Conservation (phyloP, 2,797 vertebrate species). For the Clamator glandarius region DNA sequence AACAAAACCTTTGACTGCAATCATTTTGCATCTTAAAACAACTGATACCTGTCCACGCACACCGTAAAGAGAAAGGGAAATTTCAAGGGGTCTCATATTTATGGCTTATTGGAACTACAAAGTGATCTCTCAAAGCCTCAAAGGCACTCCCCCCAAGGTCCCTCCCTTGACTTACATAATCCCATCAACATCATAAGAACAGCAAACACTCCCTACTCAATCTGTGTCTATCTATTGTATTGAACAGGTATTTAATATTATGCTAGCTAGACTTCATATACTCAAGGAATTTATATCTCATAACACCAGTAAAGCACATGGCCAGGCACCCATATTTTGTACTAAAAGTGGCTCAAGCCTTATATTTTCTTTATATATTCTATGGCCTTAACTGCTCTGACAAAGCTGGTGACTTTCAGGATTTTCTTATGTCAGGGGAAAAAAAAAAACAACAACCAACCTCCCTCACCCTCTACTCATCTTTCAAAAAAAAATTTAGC, state of each 20-base stretch:
- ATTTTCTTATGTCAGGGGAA: neutral
- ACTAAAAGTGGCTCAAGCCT: neutral
- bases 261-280: neutral
- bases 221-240: neutral
- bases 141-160: neutral
- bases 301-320: neutral
- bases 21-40: neutral
- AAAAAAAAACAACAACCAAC: neutral
- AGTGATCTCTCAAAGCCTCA: neutral
- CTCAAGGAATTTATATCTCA: neutral
- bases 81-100: neutral
- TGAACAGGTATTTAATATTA: neutral
- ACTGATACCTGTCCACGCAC: neutral
- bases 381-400: neutral
- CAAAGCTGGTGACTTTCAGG: neutral
- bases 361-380: neutral
- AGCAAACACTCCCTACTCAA: neutral
- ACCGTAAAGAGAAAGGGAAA: neutral
- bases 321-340: neutral
- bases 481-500: too few species aligned
- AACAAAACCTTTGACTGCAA: neutral
- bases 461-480: too few species aligned
- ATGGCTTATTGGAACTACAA: neutral
- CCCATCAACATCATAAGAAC: neutral
- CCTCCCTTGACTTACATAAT: neutral